Percentiles rank a stretch among this genome's conserved stretches.
These are phyloP conservation scores for Eurosta solidaginis DNA, from an alignment of 1,140 invertebrate species.

Conservation along the genomic window DNA sequence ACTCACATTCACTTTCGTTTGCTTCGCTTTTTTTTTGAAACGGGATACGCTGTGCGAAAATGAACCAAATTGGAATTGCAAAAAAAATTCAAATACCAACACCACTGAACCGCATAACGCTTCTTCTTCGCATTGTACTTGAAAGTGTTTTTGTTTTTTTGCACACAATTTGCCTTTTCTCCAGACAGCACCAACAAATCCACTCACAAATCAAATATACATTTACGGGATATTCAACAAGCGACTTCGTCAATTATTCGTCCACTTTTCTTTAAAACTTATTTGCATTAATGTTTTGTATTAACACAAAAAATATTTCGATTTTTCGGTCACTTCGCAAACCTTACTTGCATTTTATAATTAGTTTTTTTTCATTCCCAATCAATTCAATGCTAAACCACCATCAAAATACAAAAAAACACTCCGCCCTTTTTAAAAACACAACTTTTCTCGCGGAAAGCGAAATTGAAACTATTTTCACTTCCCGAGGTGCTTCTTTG, in stretches of 20 bases:
- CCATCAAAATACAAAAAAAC: background rate
- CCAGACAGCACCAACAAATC: too few species aligned
- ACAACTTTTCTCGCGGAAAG: constrained; percentile 51
- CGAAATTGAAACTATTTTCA: constrained; percentile 43
- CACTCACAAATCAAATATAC: too few species aligned
- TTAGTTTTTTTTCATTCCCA: constrained; percentile 5
- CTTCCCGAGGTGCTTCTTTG: constrained; percentile 31
- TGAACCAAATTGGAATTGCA: background rate
- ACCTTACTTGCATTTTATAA: background rate
- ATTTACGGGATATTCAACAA: too few species aligned
- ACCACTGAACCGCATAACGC: too few species aligned
- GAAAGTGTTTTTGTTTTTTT: too few species aligned
- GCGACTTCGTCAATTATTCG: too few species aligned
- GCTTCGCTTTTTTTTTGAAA: constrained; percentile 1
- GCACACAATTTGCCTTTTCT: too few species aligned
- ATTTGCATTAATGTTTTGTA: background rate
- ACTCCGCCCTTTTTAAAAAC: constrained; percentile 31
- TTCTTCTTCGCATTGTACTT: too few species aligned
- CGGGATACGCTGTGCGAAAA: background rate
- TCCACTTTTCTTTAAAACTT: too few species aligned
- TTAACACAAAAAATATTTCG: background rate
- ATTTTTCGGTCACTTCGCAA: background rate
- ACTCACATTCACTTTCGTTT: constrained; percentile 12
- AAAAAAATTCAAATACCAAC: too few species aligned
- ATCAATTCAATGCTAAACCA: constrained; percentile 28